These are phyloP conservation scores for Alauda arvensis DNA, from an alignment of 2,797 vertebrate genomes.

Conservation along the genomic window DNA sequence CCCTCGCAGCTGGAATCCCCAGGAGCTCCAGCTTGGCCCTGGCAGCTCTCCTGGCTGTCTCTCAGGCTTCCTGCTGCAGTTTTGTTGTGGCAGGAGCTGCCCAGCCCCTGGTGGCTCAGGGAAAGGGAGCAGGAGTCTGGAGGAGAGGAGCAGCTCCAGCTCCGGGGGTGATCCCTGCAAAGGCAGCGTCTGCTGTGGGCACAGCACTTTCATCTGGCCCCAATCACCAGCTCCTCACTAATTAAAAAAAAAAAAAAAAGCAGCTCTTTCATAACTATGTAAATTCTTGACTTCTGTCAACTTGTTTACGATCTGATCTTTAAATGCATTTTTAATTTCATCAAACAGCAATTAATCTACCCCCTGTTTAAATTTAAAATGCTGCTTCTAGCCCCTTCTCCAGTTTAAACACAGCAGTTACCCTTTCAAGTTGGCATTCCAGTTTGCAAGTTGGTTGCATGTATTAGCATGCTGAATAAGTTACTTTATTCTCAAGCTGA, in stretches of 20 bases:
- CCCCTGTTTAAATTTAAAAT: slow-evolving; percentile 56
- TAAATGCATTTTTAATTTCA: slow-evolving; percentile 65
- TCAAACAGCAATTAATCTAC: slow-evolving; percentile 62
- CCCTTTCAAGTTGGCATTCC: slow-evolving; percentile 61
- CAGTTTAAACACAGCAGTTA: slow-evolving; percentile 50
- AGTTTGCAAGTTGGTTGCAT: slow-evolving; percentile 52
- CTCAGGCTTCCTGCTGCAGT: background rate
- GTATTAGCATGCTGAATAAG: slow-evolving; percentile 56
- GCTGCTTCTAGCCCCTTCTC: slow-evolving; percentile 49
- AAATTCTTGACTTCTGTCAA: slow-evolving; percentile 61
- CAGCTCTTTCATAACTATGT: slow-evolving; percentile 58
- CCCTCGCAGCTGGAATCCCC: background rate
- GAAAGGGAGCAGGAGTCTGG: background rate
- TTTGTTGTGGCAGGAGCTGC: background rate
- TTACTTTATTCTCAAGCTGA: slow-evolving; percentile 40
- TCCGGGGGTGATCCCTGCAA: background rate
- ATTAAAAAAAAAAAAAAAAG: slow-evolving; percentile 18
- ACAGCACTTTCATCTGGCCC: slow-evolving; percentile 58
- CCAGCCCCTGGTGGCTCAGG: background rate
- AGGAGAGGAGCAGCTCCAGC: background rate
- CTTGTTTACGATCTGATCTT: slow-evolving; percentile 66
- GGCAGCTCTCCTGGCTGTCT: background rate
- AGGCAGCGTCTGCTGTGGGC: slow-evolving; percentile 38
- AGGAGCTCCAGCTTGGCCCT: background rate
- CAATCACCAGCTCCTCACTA: slow-evolving; percentile 36